These are phyloP conservation scores for Philantomba maxwellii DNA, from an alignment of 2,113 vertebrate genomes.

Conservation along the genomic window DNA sequence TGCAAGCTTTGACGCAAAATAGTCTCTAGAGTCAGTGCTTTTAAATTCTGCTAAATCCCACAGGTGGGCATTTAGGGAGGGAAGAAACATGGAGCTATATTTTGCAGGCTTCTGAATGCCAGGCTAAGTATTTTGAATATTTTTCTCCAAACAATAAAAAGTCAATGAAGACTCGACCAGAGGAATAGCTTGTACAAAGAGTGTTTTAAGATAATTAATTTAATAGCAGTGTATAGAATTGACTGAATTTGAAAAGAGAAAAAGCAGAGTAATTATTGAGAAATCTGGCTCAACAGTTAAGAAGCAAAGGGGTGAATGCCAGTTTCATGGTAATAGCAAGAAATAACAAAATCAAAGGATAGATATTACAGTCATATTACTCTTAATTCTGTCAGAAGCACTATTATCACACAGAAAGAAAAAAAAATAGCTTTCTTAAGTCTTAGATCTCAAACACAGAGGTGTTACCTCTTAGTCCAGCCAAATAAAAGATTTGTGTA, in stretches of 20 bases:
- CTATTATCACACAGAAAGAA: not conserved
- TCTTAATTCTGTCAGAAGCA: not conserved
- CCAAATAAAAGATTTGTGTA: not conserved
- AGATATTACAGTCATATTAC: not conserved
- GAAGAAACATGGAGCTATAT: not conserved
- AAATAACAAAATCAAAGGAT: conserved; percentile 21
- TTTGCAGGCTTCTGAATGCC: not conserved
- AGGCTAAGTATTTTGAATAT: not conserved
- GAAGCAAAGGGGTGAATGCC: not conserved
- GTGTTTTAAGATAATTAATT: not conserved
- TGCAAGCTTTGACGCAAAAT: not conserved
- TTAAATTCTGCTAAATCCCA: not conserved
- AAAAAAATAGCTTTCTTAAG: not conserved
- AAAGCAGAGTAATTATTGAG: not conserved
- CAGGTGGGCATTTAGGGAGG: not conserved
- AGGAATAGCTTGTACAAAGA: not conserved
- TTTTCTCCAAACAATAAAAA: not conserved
- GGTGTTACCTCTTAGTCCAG: not conserved
- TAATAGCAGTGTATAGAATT: not conserved
- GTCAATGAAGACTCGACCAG: not conserved
- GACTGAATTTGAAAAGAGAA: not conserved
- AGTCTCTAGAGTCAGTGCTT: not conserved
- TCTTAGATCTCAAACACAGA: not conserved
- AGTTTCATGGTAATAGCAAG: not conserved
- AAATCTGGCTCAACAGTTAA: conserved; percentile 5